Evolutionary conservation across 2,113 vertebrate species (phyloP).

Genomic region (Megaleporinus macrocephalus): DNA sequence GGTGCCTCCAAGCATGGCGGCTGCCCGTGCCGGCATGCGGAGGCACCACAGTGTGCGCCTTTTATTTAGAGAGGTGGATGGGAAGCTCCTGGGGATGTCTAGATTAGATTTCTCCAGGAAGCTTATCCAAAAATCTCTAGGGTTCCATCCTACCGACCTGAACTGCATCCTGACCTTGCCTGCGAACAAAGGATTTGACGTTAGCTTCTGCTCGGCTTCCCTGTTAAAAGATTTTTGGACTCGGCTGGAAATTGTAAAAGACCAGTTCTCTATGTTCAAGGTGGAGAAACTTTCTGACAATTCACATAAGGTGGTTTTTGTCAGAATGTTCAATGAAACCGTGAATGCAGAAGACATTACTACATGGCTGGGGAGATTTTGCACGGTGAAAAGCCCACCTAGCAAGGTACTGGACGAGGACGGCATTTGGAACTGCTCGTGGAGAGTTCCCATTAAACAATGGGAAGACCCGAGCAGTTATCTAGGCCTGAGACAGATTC

Average conservation of each 20-base stretch:
- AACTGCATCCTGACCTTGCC: background rate
- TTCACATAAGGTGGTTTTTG: background rate
- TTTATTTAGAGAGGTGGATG: background rate
- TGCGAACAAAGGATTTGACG: background rate
- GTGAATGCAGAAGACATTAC: constrained; percentile 20
- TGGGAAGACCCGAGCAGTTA: background rate
- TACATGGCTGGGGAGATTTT: background rate
- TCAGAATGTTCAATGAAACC: constrained; percentile 41
- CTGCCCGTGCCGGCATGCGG: background rate
- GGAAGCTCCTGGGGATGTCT: constrained; percentile 4
- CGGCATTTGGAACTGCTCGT: background rate
- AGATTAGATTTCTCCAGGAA: constrained; percentile 18
- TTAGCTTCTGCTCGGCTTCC: background rate
- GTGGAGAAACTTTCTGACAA: constrained; percentile 4
- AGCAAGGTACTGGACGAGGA: constrained; percentile 7
- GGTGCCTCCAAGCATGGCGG: background rate
- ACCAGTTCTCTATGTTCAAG: constrained; percentile 5
- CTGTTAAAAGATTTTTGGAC: constrained; percentile 8
- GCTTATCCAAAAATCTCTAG: background rate
- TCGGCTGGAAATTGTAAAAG: background rate
- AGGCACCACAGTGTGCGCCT: constrained; percentile 1
- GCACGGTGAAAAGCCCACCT: background rate
- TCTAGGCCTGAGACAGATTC: constrained; percentile 24
- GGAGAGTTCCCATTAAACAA: constrained; percentile 23
- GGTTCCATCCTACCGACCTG: background rate